phyloP scores from a whole-genome alignment of 2,888 invertebrate genomes.

The Diarsia mendica region DNA sequence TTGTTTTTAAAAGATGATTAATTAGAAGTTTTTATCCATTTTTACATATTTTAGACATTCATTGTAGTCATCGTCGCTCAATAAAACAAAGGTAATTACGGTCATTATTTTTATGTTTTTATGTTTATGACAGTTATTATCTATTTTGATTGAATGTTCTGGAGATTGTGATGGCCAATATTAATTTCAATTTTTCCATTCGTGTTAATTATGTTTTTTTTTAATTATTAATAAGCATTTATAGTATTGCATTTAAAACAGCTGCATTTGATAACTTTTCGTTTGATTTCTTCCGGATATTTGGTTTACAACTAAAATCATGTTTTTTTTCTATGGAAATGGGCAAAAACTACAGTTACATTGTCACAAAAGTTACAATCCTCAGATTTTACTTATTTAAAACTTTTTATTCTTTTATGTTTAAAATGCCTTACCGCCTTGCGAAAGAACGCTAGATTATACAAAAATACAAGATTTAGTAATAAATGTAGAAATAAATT shows the following conservation, averaged over 20 bases:
- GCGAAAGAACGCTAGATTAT: neutral
- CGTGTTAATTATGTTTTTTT: slow-evolving; percentile 12
- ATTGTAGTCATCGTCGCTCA: slow-evolving; percentile 1
- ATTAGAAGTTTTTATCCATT: neutral
- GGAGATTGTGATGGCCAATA: slow-evolving; percentile 15
- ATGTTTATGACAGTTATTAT: slow-evolving; percentile 31
- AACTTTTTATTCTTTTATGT: neutral
- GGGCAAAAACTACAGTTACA: neutral
- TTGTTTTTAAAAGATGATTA: neutral
- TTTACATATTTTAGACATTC: neutral
- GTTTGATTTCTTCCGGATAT: neutral
- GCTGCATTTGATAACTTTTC: neutral
- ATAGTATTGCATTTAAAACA: neutral
- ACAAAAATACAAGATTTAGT: neutral
- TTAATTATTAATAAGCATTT: neutral
- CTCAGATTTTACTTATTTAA: neutral
- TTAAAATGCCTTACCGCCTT: neutral
- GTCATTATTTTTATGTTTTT: slow-evolving; percentile 34
- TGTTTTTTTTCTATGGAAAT: neutral
- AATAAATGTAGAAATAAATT: neutral
- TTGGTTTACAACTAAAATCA: neutral
- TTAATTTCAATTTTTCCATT: slow-evolving; percentile 39
- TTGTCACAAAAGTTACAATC: neutral
- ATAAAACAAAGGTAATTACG: slow-evolving; percentile 27
- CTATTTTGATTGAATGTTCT: slow-evolving; percentile 39